Percentiles rank a stretch among this genome's conserved stretches.
phyloP scores from a whole-genome alignment of 2,888 invertebrate genomes.

The Lagria hirta region DNA sequence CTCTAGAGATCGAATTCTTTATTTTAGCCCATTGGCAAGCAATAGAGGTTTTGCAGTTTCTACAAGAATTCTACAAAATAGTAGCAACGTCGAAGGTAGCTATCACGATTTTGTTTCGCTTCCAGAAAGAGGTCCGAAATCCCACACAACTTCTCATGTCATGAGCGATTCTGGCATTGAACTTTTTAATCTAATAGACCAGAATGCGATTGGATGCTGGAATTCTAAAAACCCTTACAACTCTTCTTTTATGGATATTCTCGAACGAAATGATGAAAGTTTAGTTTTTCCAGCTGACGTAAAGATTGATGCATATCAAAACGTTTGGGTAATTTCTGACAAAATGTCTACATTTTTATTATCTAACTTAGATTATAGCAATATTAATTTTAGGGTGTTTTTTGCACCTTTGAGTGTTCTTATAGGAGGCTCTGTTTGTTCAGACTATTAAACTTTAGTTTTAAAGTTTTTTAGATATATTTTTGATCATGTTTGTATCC shows the following conservation, averaged over 20 bases:
- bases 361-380: conserved; percentile 68
- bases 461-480: too few relatives aligned
- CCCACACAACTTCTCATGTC: conserved; percentile 72
- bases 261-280: conserved; percentile 73
- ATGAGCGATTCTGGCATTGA: conserved; percentile 76
- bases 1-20: conserved; percentile 73
- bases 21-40: conserved; percentile 79
- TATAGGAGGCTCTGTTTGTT: conserved; percentile 65
- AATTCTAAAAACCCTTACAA: conserved; percentile 66
- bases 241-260: conserved; percentile 67
- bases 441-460: background rate
- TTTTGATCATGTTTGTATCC: too few relatives aligned
- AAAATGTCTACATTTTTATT: conserved; percentile 76
- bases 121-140: conserved; percentile 66
- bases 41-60: conserved; percentile 78
- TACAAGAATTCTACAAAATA: conserved; percentile 70
- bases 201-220: conserved; percentile 84
- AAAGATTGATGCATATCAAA: conserved; percentile 70
- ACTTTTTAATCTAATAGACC: conserved; percentile 76
- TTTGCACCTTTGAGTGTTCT: conserved; percentile 68
- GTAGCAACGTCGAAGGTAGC: conserved; percentile 65
- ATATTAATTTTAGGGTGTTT: conserved; percentile 76
- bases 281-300: conserved; percentile 79
- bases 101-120: conserved; percentile 71
- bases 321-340: conserved; percentile 81